phyloP scores from a whole-genome alignment of 1,140 invertebrate genomes.

The Dreissena rostriformis region DNA sequence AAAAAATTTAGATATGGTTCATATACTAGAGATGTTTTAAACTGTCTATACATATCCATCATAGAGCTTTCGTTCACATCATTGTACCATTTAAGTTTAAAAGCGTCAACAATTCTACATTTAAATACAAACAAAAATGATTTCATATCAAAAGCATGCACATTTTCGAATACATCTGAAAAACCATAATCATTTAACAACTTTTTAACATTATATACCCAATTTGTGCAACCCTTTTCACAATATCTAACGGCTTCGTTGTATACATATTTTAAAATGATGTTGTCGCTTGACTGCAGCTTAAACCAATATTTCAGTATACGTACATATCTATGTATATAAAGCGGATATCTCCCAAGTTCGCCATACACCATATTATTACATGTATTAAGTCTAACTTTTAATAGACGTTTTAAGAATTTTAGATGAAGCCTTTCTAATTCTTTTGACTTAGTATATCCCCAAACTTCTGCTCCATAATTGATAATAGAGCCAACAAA shows the following conservation, averaged over 20 bases:
- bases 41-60: neutral
- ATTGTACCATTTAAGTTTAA: slow-evolving; percentile 10
- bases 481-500: slow-evolving; percentile 29
- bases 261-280: slow-evolving; percentile 22
- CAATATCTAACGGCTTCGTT: neutral
- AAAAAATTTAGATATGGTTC: slow-evolving; percentile 12
- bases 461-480: slow-evolving; percentile 32
- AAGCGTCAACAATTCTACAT: slow-evolving; percentile 29
- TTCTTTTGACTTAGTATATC: slow-evolving; percentile 1
- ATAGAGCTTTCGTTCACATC: neutral
- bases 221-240: slow-evolving; percentile 20
- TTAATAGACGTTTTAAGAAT: slow-evolving; percentile 39
- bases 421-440: slow-evolving; percentile 3
- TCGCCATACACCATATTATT: slow-evolving; percentile 27
- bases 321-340: slow-evolving; percentile 14
- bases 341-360: slow-evolving; percentile 1
- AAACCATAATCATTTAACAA: slow-evolving; percentile 31
- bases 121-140: neutral
- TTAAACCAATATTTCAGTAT: slow-evolving; percentile 34
- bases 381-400: slow-evolving; percentile 21
- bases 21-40: slow-evolving; percentile 3
- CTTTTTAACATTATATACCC: slow-evolving; percentile 19
- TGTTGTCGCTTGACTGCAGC: slow-evolving; percentile 1
- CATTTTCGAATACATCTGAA: neutral
- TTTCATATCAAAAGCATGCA: neutral